Conservation (phyloP, 2,113 vertebrate genomes). For the Turdus rufiventris region DNA sequence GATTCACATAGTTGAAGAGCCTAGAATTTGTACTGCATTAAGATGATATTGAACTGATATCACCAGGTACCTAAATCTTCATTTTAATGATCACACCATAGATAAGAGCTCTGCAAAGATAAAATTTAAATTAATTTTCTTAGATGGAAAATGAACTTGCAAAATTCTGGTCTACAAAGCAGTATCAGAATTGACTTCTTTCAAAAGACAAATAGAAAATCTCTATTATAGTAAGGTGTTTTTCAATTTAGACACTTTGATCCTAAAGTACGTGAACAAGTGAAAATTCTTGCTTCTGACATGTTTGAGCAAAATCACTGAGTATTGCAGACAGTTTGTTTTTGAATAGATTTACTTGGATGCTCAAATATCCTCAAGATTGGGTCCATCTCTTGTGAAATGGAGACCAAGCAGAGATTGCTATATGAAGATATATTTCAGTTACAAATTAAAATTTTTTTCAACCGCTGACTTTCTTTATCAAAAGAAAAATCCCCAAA, state of each 20-base stretch:
- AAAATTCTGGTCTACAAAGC: slow-evolving; percentile 20
- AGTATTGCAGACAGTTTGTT: not conserved
- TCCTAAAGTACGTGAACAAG: not conserved
- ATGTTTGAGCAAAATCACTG: not conserved
- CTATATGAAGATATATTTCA: not conserved
- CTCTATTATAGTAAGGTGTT: not conserved
- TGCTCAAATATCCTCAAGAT: not conserved
- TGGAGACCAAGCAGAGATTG: not conserved
- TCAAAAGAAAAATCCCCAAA: not conserved
- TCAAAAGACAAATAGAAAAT: slow-evolving; percentile 24
- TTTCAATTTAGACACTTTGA: not conserved
- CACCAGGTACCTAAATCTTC: not conserved
- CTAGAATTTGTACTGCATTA: slow-evolving; percentile 41
- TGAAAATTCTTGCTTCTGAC: not conserved
- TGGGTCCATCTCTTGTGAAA: not conserved
- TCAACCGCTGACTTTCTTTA: not conserved
- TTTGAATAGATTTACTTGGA: not conserved
- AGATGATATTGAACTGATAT: slow-evolving; percentile 43
- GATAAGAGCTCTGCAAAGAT: not conserved
- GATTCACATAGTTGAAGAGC: slow-evolving; percentile 1
- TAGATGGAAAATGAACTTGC: slow-evolving; percentile 43
- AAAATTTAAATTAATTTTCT: slow-evolving; percentile 44
- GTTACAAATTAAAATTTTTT: not conserved
- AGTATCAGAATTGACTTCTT: not conserved
- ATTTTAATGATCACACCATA: not conserved